These are phyloP conservation scores for Nycticryphes semicollaris DNA, from an alignment of 2,113 vertebrate species.

Conservation along the genomic window DNA sequence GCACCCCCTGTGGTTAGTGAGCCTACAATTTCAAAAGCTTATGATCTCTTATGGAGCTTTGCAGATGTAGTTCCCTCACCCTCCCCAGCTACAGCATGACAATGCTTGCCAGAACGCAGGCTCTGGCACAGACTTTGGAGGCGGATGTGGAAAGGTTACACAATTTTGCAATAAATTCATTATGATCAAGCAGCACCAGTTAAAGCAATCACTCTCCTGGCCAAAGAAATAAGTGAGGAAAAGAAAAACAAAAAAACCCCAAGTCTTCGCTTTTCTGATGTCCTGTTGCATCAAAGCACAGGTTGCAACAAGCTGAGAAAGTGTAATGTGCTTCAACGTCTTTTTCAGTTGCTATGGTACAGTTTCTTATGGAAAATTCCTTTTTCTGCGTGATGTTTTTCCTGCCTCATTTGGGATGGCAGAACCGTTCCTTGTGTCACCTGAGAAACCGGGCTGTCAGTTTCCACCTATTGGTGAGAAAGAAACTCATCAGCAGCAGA, in stretches of 20 bases:
- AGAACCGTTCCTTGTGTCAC: constrained; percentile 70
- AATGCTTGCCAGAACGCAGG: constrained; percentile 7
- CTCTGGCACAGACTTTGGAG: not conserved
- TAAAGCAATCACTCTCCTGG: constrained; percentile 50
- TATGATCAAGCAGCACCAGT: constrained; percentile 45
- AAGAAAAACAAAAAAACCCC: not conserved
- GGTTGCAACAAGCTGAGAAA: constrained; percentile 65
- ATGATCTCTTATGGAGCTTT: not conserved
- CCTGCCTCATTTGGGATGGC: constrained; percentile 72
- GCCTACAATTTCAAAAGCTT: not conserved
- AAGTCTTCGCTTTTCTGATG: constrained; percentile 62
- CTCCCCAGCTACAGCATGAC: constrained; percentile 17
- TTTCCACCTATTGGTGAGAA: constrained; percentile 75
- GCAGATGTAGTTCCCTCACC: not conserved
- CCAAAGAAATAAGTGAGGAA: constrained; percentile 46
- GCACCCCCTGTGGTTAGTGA: not conserved
- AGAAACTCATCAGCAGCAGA: constrained; percentile 73
- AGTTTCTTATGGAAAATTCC: constrained; percentile 72
- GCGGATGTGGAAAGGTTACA: constrained; percentile 27
- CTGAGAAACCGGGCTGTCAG: constrained; percentile 71
- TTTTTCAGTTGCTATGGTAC: constrained; percentile 70
- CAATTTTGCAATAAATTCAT: constrained; percentile 50
- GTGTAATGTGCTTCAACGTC: constrained; percentile 64
- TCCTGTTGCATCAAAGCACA: constrained; percentile 71
- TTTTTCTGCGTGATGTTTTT: constrained; percentile 69